phyloP scores from a whole-genome alignment of 2,888 invertebrate species.

The Horisme vitalbata region DNA sequence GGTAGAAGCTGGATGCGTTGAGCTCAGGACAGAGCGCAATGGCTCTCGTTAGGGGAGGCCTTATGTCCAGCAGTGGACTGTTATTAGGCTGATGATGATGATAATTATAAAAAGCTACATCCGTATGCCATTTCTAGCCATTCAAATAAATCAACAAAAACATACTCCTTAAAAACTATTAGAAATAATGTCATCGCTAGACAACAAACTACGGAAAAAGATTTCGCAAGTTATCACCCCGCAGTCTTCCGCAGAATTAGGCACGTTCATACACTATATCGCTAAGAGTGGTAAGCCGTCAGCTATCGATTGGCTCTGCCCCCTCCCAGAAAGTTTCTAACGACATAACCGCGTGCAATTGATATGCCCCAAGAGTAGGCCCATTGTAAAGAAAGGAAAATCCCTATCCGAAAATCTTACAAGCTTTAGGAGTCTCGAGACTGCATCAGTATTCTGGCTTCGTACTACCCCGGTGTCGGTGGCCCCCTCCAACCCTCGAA shows the following conservation, averaged over 20 bases:
- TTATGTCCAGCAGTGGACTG: too few relatives aligned
- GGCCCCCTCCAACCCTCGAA: constrained; percentile 49
- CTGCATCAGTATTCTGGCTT: constrained; percentile 74
- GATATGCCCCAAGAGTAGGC: constrained; percentile 82
- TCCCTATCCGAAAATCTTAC: constrained; percentile 81
- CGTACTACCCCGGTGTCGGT: constrained; percentile 69
- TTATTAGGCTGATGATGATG: too few relatives aligned
- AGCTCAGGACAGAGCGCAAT: too few relatives aligned
- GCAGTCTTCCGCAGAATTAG: constrained; percentile 32
- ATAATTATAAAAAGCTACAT: too few relatives aligned
- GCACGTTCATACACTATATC: constrained; percentile 40
- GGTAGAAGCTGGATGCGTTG: too few relatives aligned
- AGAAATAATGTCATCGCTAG: too few relatives aligned
- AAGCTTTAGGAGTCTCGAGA: constrained; percentile 69
- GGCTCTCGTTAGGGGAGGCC: too few relatives aligned
- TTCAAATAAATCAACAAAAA: too few relatives aligned
- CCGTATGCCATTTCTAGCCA: too few relatives aligned
- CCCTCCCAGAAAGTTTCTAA: constrained; percentile 77
- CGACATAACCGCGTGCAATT: constrained; percentile 83
- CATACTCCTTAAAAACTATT: background rate
- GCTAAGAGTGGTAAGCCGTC: constrained; percentile 56
- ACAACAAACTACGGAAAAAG: constrained; percentile 21
- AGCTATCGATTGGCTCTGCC: constrained; percentile 71
- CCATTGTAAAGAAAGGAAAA: constrained; percentile 83
- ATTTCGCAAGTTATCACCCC: constrained; percentile 25